Conservation (phyloP, 1,140 invertebrate species). For the Nasonia longicornis region DNA sequence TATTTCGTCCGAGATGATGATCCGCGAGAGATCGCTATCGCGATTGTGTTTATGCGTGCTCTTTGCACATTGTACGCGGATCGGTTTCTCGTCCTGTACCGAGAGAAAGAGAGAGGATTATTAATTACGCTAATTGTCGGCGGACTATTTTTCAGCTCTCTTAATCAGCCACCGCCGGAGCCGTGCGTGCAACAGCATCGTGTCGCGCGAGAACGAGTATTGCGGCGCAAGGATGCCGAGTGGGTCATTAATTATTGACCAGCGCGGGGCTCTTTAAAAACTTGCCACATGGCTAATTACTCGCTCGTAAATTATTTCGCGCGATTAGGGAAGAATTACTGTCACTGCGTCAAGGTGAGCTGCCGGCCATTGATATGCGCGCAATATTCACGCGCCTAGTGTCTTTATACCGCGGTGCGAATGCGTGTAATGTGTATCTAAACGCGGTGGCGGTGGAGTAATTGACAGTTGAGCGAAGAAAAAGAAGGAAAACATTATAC, state of each 20-base stretch:
- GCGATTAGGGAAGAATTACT: slow-evolving; percentile 41
- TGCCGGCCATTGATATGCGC: neutral
- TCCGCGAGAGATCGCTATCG: slow-evolving; percentile 42
- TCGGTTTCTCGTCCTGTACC: neutral
- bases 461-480: slow-evolving; percentile 30
- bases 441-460: neutral
- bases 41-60: neutral
- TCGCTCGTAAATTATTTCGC: slow-evolving; percentile 34
- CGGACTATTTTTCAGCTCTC: slow-evolving; percentile 27
- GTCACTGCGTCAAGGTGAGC: slow-evolving; percentile 23
- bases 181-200: too few relatives aligned
- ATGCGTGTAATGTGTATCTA: neutral
- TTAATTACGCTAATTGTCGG: slow-evolving; percentile 41
- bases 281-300: slow-evolving; percentile 33
- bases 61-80: neutral
- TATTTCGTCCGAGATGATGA: slow-evolving; percentile 51
- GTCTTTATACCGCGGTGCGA: neutral
- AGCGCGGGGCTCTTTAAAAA: slow-evolving; percentile 31
- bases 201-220: neutral
- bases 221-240: slow-evolving; percentile 11
- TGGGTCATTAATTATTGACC: slow-evolving; percentile 36
- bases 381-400: neutral
- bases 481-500: slow-evolving; percentile 9
- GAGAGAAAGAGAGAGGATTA: slow-evolving; percentile 14
- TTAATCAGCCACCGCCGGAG: neutral